Evolutionary conservation across 2,888 invertebrate genomes (phyloP), one percentile per base, ranked within the genome.

Genomic region (Yponomeuta plumbellus): DNA sequence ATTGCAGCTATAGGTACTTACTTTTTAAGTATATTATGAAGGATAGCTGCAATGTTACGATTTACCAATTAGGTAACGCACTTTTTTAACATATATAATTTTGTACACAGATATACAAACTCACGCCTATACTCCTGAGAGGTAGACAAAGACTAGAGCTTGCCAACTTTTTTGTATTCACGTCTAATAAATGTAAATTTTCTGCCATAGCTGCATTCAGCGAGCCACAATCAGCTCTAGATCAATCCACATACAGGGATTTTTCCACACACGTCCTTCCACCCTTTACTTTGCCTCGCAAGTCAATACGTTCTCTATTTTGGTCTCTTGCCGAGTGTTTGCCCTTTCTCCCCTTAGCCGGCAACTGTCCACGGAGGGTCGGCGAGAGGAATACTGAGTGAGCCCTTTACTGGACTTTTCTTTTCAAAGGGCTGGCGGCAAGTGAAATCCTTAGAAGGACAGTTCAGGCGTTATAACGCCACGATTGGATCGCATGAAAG

Each of bases 251-350:
- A 69, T 34, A n/a, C 71, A 76, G 80, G 76, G 75, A 76, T 76
- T 79, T 61, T 57, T 80, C 79, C 78, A 78, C 80, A 79, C 76
- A 81, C 79, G 39, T 56, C 79, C 77, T 81, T 80, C 77, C 72
- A 76, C 84, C 89, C 87, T 85, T n/a, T 85, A 88, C 88, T 89
- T 88, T 88, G 86, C 88, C 88, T 85, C 83, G 85, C 85, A 88
- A 89, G 89, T 90, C 89, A 89, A 90, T 91, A 88, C 89, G 79
- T 84, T 87, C 88, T 84, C 85, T 85, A 88, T 88, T 87, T 85
- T 78, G 81, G 84, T 83, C 82, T 74, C 73, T 52, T 75, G 72
- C 73, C 79, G 77, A 88, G 88, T 88, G 87, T 87, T 88, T 87
- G 87, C 84, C 80, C 77, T 84, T 84, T 86, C 68, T 82, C 86